Evolutionary conservation across 2,888 invertebrate species (phyloP), one percentile per base, ranked within the genome.

Genomic region (Platerodrilus igneus): DNA sequence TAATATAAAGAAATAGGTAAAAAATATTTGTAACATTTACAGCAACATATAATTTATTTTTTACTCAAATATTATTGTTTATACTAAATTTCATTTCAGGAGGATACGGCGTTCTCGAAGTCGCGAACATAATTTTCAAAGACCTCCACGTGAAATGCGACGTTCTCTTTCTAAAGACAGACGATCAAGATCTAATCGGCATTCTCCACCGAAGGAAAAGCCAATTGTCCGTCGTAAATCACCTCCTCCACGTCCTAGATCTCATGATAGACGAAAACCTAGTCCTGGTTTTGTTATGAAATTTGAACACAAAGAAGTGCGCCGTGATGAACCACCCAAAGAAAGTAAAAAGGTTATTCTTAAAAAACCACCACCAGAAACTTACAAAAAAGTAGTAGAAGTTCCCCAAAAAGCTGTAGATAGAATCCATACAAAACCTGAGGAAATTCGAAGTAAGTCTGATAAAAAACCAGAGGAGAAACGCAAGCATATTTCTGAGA

Each of bases 401-500:
- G 56, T 57, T 9, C 64, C 66, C 18, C 64, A 69, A 4, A 71
- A 72, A 4, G 72, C 70, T 42, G n/a, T n/a, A n/a, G 71, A 71
- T 14, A 73, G 73, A 37, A 70, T 70, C 14, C 57, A 56, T 13
- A 69, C 57, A 36, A 57, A 60, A 39, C 48, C 51, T 3, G 62
- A 57, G 29, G 51, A 57, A 51, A 69, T 72, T 20, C 61, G 59
- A 9, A n/a, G n/a, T n/a, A 52, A 49, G 47, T 47, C 38, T 37
- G 51, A 53, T 41, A 50, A 54, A 52, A 52, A 59, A 52, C 37
- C 44, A 32, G 32, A 50, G 41, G 53, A 52, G 37, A 51, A 50
- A 33, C 47, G 52, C 37, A 52, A 48, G 42, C 47, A 48, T 48
- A 43, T 47, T 47, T 52, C 59, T 41, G 53, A 58, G 43, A 58